Percentiles rank a stretch among this genome's conserved stretches.
These are phyloP conservation scores for Argya squamiceps DNA, from an alignment of 2,797 vertebrate genomes.

Conservation along the genomic window DNA sequence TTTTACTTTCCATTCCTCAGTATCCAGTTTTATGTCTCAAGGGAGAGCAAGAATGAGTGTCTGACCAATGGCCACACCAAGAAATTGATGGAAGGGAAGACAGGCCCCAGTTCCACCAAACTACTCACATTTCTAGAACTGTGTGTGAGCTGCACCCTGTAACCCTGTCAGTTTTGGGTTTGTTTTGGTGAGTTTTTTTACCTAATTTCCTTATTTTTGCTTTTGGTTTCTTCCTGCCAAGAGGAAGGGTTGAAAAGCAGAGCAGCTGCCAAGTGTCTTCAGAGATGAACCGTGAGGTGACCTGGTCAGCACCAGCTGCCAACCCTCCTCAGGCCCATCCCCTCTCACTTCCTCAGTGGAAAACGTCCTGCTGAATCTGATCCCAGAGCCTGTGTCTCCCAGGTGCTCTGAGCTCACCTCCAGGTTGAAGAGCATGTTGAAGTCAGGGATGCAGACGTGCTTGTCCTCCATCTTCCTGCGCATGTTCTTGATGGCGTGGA, in stretches of 20 bases:
- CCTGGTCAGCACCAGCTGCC: background rate
- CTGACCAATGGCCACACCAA: background rate
- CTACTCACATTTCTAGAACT: background rate
- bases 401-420: conserved; percentile 79
- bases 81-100: background rate
- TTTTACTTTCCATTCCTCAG: background rate
- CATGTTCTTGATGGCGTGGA: conserved; percentile 99
- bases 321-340: background rate
- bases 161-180: background rate
- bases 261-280: background rate
- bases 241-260: background rate
- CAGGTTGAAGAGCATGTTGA: conserved; percentile 95
- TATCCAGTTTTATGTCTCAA: background rate
- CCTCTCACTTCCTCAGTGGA: background rate
- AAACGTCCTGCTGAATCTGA: background rate
- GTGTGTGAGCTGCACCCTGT: background rate
- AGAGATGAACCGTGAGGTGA: background rate
- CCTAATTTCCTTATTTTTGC: background rate
- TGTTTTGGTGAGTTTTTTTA: background rate
- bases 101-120: background rate
- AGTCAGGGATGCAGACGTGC: conserved; percentile 96
- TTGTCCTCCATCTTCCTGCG: conserved; percentile 99
- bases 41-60: background rate
- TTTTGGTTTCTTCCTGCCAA: background rate
- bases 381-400: background rate